Percentiles rank a stretch among this genome's conserved stretches.
Evolutionary conservation across 2,797 vertebrate genomes (phyloP).

Genomic region (Sarcophilus harrisii): DNA sequence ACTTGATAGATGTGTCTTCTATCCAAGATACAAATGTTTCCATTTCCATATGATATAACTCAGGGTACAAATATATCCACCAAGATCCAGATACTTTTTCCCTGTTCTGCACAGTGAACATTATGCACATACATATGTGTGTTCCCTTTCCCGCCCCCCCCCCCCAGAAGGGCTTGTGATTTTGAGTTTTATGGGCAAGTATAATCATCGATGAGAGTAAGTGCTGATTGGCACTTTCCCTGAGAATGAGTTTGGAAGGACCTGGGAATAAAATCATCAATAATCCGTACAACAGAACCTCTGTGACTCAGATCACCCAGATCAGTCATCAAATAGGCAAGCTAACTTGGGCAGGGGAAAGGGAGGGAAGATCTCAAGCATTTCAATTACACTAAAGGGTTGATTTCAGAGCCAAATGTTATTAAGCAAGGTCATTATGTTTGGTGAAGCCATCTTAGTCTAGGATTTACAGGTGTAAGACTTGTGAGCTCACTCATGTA

Average conservation of each 20-base stretch:
- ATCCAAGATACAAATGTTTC: neutral
- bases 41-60: neutral
- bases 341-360: neutral
- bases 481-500: slow-evolving; percentile 12
- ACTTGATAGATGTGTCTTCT: neutral
- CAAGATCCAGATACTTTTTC: neutral
- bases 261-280: slow-evolving; percentile 52
- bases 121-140: neutral
- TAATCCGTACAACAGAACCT: slow-evolving; percentile 52
- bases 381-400: slow-evolving; percentile 62
- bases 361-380: neutral
- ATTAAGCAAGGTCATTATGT: slow-evolving; percentile 47
- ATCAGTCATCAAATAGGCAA: slow-evolving; percentile 49
- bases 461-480: neutral
- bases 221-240: slow-evolving; percentile 68
- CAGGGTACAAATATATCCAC: neutral
- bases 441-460: slow-evolving; percentile 33
- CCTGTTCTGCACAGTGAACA: neutral
- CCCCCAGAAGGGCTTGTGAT: slow-evolving; percentile 3
- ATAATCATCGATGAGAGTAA: slow-evolving; percentile 55
- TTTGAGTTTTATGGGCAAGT: slow-evolving; percentile 7
- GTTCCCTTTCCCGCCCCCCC: neutral
- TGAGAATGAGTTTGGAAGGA: slow-evolving; percentile 37
- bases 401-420: slow-evolving; percentile 63
- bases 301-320: slow-evolving; percentile 59